These are phyloP conservation scores for Heliangelus exortis DNA, from an alignment of 2,797 vertebrate genomes.

Conservation along the genomic window DNA sequence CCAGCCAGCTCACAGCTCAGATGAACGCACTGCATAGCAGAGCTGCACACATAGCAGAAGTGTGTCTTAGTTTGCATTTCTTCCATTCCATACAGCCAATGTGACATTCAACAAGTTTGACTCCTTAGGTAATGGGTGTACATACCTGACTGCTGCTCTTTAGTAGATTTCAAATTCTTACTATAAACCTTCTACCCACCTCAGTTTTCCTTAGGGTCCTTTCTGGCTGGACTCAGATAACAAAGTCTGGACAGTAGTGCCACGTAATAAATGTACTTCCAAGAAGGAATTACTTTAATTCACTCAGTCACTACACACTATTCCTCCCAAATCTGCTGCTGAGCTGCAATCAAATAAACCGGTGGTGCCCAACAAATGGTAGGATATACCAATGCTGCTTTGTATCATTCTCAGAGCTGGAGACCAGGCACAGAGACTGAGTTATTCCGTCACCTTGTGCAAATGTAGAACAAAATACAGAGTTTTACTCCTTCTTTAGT, in stretches of 20 bases:
- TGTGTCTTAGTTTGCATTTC: constrained; percentile 67
- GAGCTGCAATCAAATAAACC: neutral
- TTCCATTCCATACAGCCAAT: constrained; percentile 75
- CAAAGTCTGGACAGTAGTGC: neutral
- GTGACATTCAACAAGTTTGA: constrained; percentile 67
- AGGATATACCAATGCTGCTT: rapidly evolving
- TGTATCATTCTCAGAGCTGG: neutral
- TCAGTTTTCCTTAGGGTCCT: constrained; percentile 41
- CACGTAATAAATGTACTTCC: neutral
- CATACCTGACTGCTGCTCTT: constrained; percentile 48
- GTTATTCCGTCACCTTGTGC: neutral
- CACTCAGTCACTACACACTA: neutral
- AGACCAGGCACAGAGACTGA: neutral
- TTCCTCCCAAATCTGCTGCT: neutral
- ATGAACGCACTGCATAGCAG: constrained; percentile 43
- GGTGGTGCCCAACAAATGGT: neutral
- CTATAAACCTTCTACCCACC: constrained; percentile 41
- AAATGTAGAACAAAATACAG: neutral
- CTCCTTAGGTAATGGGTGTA: constrained; percentile 50
- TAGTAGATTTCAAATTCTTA: neutral
- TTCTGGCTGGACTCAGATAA: constrained; percentile 32
- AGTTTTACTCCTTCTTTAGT: neutral
- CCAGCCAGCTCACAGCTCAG: constrained; percentile 75
- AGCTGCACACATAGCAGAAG: constrained; percentile 71
- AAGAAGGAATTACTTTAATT: neutral